A percentile compares a stretch with the other conserved stretches of the same genome.
Conservation (phyloP, 2,888 invertebrate genomes). For the Orthosia gracilis region DNA sequence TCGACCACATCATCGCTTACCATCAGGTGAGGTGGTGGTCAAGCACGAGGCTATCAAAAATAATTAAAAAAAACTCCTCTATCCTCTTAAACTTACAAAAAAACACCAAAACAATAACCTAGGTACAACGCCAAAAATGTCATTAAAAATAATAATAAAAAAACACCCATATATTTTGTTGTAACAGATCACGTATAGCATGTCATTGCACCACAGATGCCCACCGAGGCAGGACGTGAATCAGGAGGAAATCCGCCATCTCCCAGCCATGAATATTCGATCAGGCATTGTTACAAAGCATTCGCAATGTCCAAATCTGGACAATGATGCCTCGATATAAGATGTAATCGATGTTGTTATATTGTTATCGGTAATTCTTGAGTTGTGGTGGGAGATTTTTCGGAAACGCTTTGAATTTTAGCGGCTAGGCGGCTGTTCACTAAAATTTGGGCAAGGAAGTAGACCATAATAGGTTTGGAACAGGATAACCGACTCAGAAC, state of each 20-base stretch:
- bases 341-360: constrained; percentile 56
- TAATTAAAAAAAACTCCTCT: neutral
- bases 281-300: constrained; percentile 75
- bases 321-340: constrained; percentile 54
- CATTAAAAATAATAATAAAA: constrained; percentile 19
- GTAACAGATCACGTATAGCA: constrained; percentile 64
- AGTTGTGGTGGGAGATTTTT: neutral
- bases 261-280: constrained; percentile 80
- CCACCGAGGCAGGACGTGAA: constrained; percentile 65
- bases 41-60: no score
- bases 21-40: no score
- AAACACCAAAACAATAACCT: neutral
- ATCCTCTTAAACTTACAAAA: neutral
- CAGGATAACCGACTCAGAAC: no score
- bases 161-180: constrained; percentile 42
- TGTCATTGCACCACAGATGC: constrained; percentile 67
- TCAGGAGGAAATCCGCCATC: constrained; percentile 84
- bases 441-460: neutral
- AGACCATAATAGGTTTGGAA: neutral
- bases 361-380: constrained; percentile 38
- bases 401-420: constrained; percentile 2
- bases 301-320: constrained; percentile 62
- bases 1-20: no score
- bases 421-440: no score
- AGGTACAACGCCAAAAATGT: neutral